Base-by-base conservation (phyloP, 1,140 invertebrate genomes). In the Ceratina australensis region DNA sequence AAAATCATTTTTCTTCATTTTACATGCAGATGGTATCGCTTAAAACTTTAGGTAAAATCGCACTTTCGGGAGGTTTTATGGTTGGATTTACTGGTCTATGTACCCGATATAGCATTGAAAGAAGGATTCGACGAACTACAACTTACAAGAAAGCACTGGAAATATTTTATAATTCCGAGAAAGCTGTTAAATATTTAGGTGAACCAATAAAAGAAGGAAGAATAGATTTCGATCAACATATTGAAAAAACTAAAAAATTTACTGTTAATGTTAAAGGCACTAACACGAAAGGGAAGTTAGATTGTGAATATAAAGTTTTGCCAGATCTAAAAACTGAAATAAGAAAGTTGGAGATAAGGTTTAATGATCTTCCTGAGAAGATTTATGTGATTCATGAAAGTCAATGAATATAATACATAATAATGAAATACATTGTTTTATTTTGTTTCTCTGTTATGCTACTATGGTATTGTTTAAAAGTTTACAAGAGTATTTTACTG, bases 121-220 rank as follows among this genome's bases (percentile, higher is more conserved):
- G 5, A 8, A 52, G 64, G 67, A 47, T 88, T 57, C 72, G 66
- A 3, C 0, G 54, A 18, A 81, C 64, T n/a, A 2, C 49, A 2
- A 57, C 67, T 42, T 87, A 88, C 42, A 75, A 81, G 33, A 54
- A 81, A 49, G 84, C 81, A 1, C 57, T 90, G 13, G 24, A 78
- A 49, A 57, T 71, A 20, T 24, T 89, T 33, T 22, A 18, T 12
- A 61, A 16, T 20, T 75, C 90, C 67, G 15, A 79, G 2, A 77
- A 85, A 22, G 77, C 82, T 8, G 52, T 84, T 28, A 49, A 85
- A 22, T 63, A 82, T 49, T 71, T 90, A 33, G 89, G 89, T 50
- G 75, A 86, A 72, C 88, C 89, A 22, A 86, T 88, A 68, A 61
- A 10, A 61, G 47, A 78, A 24, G 73, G 80, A 47, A 20, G 42